Base-by-base conservation (phyloP, 2,113 vertebrate genomes). In the Onychorhynchus coronatus region DNA sequence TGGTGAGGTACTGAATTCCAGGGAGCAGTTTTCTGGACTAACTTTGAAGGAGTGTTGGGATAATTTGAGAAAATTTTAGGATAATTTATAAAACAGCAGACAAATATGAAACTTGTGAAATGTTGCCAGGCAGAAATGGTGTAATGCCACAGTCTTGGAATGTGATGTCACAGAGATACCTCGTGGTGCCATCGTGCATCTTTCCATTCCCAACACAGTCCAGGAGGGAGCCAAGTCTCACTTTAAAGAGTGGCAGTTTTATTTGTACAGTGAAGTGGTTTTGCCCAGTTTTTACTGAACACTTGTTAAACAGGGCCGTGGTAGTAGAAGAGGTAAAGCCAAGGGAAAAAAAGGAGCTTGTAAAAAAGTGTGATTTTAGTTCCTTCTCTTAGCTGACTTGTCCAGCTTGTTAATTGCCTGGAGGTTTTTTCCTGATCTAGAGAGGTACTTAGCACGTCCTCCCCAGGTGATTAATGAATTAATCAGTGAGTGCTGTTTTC, bases 111-210 rank as follows among this genome's bases (percentile, higher is more conserved):
- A 79, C 41, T 27, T 65, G 41, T 49, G 73, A 47, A 61, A 18
- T 55, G 27, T 42, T 46, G 49, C 35, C 72, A 28, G 55, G 53
- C 66, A 59, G 61, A 31, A 77, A 12, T 0, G 3, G 23, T 53
- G 22, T 25, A 35, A 44, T 52, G 52, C 31, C 14, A 2, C 22
- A 30, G 35, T 62, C 33, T 50, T 52, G 53, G 58, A 56, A 24
- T 31, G 8, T 47, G 73, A 37, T 63, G 52, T 67, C 73, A 53
- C 47, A 58, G 39, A 13, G 3, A 25, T 25, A 17, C 37, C 66
- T 82, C 50, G 2, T 2, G 0, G 33, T 58, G 19, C 62, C 53
- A 20, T 63, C 5, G 1, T 22, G 1, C 12, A 22, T 65, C 17
- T 79, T 46, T 42, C 61, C 10, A 9, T 47, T 87, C 76, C 55